phyloP scores from a whole-genome alignment of 2,113 vertebrate genomes.

The Cryptotis parvus region DNA sequence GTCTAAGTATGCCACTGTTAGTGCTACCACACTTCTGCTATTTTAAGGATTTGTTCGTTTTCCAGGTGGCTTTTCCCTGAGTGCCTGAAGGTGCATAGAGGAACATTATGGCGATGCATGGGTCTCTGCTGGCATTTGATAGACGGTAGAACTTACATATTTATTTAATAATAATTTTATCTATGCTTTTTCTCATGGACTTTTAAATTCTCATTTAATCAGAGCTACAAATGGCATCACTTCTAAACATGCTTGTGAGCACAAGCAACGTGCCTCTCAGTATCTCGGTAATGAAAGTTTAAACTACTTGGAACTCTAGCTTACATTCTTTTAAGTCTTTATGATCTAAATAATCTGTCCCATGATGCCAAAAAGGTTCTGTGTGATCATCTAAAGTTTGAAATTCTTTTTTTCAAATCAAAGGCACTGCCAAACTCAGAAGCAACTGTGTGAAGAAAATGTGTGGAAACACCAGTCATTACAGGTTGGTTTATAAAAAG shows the following conservation, averaged over 20 bases:
- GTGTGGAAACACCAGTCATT: constrained; percentile 73
- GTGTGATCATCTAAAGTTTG: constrained; percentile 77
- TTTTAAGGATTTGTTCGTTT: constrained; percentile 70
- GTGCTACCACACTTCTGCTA: constrained; percentile 69
- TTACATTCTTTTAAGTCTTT: constrained; percentile 77
- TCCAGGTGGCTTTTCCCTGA: constrained; percentile 61
- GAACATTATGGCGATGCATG: constrained; percentile 30
- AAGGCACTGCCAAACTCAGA: constrained; percentile 78
- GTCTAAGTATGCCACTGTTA: constrained; percentile 69
- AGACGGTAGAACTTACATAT: constrained; percentile 36
- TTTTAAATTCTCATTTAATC: constrained; percentile 70
- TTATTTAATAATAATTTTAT: constrained; percentile 59
- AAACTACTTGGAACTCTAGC: constrained; percentile 79
- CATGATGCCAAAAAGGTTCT: constrained; percentile 74
- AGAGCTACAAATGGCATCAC: constrained; percentile 69
- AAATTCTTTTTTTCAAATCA: constrained; percentile 83
- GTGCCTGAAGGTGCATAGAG: constrained; percentile 51
- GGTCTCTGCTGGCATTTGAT: constrained; percentile 50
- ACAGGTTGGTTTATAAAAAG: constrained; percentile 80
- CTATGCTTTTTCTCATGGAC: constrained; percentile 27
- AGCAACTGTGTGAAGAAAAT: constrained; percentile 79
- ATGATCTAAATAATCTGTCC: constrained; percentile 79
- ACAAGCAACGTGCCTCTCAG: constrained; percentile 68
- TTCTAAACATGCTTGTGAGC: constrained; percentile 73
- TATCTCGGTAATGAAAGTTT: constrained; percentile 77